Evolutionary conservation across 2,888 invertebrate species (phyloP).

Genomic region (Tanytarsus gracilentus): DNA sequence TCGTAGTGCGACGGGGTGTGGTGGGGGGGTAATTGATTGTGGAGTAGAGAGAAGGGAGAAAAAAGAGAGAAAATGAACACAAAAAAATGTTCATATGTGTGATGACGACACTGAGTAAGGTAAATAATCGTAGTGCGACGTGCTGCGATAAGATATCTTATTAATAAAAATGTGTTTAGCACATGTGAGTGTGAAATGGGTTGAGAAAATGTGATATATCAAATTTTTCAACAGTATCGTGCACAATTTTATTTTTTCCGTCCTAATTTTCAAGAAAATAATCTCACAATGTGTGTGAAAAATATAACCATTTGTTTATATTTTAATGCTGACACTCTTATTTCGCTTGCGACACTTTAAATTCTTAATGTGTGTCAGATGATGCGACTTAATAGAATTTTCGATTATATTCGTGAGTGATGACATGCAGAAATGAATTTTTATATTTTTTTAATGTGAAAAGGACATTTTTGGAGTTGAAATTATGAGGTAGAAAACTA

Average conservation of each 20-base stretch:
- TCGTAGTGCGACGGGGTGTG: background rate
- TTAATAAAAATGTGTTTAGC: no score
- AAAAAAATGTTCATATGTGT: no score
- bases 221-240: background rate
- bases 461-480: no score
- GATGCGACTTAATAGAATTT: no score
- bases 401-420: no score
- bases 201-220: background rate
- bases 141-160: background rate
- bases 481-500: no score
- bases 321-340: background rate
- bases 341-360: background rate
- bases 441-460: no score
- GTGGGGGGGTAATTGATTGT: no score
- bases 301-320: background rate
- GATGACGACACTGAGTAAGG: constrained; percentile 4
- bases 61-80: no score
- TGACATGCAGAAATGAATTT: no score
- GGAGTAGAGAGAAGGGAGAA: no score
- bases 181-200: background rate
- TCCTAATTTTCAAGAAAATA: no score
- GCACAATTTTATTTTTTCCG: background rate
- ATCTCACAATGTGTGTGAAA: background rate
- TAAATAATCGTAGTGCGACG: constrained; percentile 1
- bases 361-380: background rate